Percentiles rank a stretch among this genome's conserved stretches.
These are phyloP conservation scores for Antedon bifida DNA, from an alignment of 35 echinoderm and acorn worm species.

Conservation along the genomic window DNA sequence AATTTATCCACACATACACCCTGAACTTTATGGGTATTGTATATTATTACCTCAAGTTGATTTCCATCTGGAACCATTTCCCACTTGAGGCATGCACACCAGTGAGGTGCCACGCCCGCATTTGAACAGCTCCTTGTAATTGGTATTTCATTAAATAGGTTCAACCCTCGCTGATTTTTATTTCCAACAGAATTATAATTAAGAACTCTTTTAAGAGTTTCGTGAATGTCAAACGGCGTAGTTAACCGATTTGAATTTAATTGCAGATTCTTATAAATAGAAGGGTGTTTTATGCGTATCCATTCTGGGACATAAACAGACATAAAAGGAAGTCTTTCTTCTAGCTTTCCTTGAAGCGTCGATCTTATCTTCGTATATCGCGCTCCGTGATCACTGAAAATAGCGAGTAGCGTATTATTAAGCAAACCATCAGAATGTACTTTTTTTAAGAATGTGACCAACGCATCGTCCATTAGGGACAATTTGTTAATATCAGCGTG, in stretches of 20 bases:
- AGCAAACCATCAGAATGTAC: not conserved
- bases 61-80: not conserved
- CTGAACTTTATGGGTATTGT: no score
- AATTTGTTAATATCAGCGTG: constrained; percentile 35
- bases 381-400: constrained; percentile 47
- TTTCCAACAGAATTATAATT: not conserved
- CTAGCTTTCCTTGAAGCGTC: constrained; percentile 44
- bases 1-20: no score
- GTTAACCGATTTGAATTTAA: constrained; percentile 23
- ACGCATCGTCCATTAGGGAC: constrained; percentile 20
- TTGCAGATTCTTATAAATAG: constrained; percentile 5
- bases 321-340: constrained; percentile 48
- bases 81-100: constrained; percentile 52
- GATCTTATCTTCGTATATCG: constrained; percentile 23
- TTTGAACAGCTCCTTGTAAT: constrained; percentile 12
- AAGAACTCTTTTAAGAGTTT: constrained; percentile 18
- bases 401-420: constrained; percentile 31
- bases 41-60: not conserved
- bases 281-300: constrained; percentile 9
- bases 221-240: constrained; percentile 44
- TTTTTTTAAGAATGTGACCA: constrained; percentile 12
- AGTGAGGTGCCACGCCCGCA: constrained; percentile 29
- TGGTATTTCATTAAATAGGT: constrained; percentile 31
- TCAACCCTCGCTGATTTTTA: not conserved
- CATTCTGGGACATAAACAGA: constrained; percentile 20